Base-by-base conservation (phyloP, 2,113 vertebrate species). In the Apteryx owenii region DNA sequence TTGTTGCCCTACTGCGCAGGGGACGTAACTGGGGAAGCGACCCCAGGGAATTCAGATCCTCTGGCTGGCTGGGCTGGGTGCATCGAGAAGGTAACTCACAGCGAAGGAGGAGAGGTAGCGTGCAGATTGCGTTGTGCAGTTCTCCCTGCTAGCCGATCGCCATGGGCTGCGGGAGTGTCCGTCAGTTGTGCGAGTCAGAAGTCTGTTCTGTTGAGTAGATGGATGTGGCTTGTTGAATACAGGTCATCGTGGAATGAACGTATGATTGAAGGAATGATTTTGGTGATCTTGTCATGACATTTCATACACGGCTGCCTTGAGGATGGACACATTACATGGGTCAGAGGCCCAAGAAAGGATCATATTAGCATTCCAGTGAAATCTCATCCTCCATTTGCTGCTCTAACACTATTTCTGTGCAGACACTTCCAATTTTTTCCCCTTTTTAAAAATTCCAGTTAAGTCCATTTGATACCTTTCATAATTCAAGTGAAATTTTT, bases 61-160 rank as follows among this genome's bases (percentile, higher is more conserved):
- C 84, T 83, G 92, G 42, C 95, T 95, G 88, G 36, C 91, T 95
- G 93, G 65, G 84, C 91, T 89, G 88, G 80, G 88, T 88, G 91
- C 92, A 78, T 88, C 95, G 82, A 80, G 96, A 91, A 97, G 96
- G 95, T 88, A 94, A 46, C 92, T 78, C 77, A 0, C 92, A 92
- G 85, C 73, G 7, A 53, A 93, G 88, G 86, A 95, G 86, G 94
- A 96, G 97, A 96, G 95, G 94, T 95, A 88, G 96, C 0, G 80
- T 90, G 93, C 40, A 73, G 83, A 51, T 44, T 72, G 83, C 14
- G 10, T 56, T 73, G 93, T 85, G 87, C 7, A 85, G 81, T 85
- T 44, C 29, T 95, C 84, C 90, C 83, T 69, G 65, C 10, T 9
- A 5, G 56, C 62, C 19, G 0, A 2, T 75, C 22, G 21, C 65